Percentiles rank a stretch among this genome's conserved stretches.
phyloP scores from a whole-genome alignment of 2,797 vertebrate genomes.

The Enteromius paludinosus region DNA sequence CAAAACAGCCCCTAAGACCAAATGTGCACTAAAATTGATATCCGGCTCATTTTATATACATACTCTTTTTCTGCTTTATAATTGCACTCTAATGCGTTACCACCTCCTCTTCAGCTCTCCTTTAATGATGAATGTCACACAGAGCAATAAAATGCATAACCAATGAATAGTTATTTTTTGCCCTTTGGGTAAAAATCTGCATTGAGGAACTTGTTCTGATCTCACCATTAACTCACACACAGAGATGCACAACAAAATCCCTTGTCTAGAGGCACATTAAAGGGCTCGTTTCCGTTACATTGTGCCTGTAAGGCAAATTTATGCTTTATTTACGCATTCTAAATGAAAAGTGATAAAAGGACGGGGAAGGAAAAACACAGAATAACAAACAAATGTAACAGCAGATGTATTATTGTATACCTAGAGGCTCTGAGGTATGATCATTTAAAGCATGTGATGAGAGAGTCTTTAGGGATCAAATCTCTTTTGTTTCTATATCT shows the following conservation, averaged over 20 bases:
- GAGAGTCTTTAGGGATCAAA: conserved; percentile 10
- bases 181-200: conserved; percentile 41
- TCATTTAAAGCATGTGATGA: conserved; percentile 16
- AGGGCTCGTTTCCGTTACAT: conserved; percentile 46
- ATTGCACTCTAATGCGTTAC: conserved; percentile 16
- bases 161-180: conserved; percentile 36
- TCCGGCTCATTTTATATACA: not conserved
- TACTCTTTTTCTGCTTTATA: conserved; percentile 14
- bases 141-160: conserved; percentile 38
- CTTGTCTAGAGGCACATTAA: conserved; percentile 41
- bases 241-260: conserved; percentile 32
- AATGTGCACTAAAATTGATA: conserved; percentile 4
- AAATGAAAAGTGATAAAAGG: conserved; percentile 41
- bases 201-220: conserved; percentile 24
- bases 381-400: conserved; percentile 46
- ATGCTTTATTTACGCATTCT: conserved; percentile 48
- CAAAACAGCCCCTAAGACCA: too few species aligned
- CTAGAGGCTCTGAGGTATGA: conserved; percentile 27
- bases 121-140: conserved; percentile 28
- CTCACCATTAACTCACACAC: conserved; percentile 48
- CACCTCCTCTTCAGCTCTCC: conserved; percentile 40
- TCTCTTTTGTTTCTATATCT: conserved; percentile 17
- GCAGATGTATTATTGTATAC: conserved; percentile 24
- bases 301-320: conserved; percentile 41
- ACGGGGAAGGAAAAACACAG: conserved; percentile 23